Base-by-base conservation (phyloP, 2,888 invertebrate species). In the Eristalis intricaria region DNA sequence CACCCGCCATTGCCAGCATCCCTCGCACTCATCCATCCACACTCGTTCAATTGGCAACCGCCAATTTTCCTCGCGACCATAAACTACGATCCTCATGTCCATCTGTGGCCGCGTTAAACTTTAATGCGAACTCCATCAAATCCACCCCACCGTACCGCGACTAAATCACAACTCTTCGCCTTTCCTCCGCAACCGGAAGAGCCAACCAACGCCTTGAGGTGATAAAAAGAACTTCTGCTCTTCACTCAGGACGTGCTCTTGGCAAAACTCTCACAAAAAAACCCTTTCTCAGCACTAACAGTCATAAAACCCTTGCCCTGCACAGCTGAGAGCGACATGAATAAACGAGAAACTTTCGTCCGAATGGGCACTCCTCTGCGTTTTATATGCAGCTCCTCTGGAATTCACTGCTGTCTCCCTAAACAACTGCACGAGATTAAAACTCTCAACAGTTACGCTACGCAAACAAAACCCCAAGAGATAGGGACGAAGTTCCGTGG, bases 361-460 rank as follows among this genome's bases (percentile, higher is more conserved):
- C 15, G 19, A 64, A 43, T 22, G 8, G 15, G 22, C n/a, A 29
- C 26, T 10, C 13, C 32, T 23, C 23, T 23, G 22, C 15, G 7
- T 61, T 19, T 50, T 60, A 32, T 1, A 50, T 58, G n/a, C 35
- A 56, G 10, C 19, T 29, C 22, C 23, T 8, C 23, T 68, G 50
- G 61, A 61, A 43, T 80, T 80, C 56, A 79, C 50, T 50, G 66
- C 50, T 8, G 64, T 56, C 32, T 32, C 71, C 63, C 50, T 60
- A 60, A 79, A 79, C 79, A 76, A 73, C 77, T 61, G 63, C 40
- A 56, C 70, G 56, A 80, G 85, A 86, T 86, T 82, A 86, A 77
- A 78, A 82, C 82, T 82, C 60, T 26, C 10, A 82, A 73, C 29
- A 77, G 64, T 69, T 73, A 61, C 64, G 73, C 19, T 75, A 26